Percentiles rank a stretch among this genome's conserved stretches.
phyloP scores from a whole-genome alignment of 2,888 invertebrate species.

The Diaphora mendica region DNA sequence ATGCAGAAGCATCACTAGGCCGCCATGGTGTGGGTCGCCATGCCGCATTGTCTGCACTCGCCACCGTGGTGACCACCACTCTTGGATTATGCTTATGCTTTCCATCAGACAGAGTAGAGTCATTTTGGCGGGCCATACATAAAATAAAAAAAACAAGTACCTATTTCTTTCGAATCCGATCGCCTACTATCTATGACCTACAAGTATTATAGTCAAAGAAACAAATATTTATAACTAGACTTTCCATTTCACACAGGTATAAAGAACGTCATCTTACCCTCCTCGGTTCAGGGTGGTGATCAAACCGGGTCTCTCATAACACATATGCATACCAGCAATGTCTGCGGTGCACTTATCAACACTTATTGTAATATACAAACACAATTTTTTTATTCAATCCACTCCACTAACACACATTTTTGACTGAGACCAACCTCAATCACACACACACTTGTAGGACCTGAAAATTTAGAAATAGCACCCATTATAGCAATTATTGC shows the following conservation, averaged over 20 bases:
- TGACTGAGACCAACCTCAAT: conserved; percentile 56
- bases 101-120: too few species aligned
- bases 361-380: conserved; percentile 50
- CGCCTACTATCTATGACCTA: not conserved
- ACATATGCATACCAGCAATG: conserved; percentile 83
- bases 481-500: conserved; percentile 48
- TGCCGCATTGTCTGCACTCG: too few species aligned
- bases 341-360: conserved; percentile 64
- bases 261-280: conserved; percentile 68
- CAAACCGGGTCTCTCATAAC: conserved; percentile 82
- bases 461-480: conserved; percentile 63
- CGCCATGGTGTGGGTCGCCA: too few species aligned
- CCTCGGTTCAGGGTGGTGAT: conserved; percentile 82
- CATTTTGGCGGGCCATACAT: too few species aligned
- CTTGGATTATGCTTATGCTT: too few species aligned
- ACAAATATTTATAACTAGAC: not conserved
- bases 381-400: conserved; percentile 64
- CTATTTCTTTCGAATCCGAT: not conserved
- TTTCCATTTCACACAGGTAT: not conserved
- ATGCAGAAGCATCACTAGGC: too few species aligned
- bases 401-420: conserved; percentile 83
- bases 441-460: conserved; percentile 47
- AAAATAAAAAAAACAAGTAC: too few species aligned
- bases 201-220: not conserved
- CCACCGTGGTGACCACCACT: too few species aligned